phyloP scores from a whole-genome alignment of 2,113 vertebrate species.

The Charina bottae region DNA sequence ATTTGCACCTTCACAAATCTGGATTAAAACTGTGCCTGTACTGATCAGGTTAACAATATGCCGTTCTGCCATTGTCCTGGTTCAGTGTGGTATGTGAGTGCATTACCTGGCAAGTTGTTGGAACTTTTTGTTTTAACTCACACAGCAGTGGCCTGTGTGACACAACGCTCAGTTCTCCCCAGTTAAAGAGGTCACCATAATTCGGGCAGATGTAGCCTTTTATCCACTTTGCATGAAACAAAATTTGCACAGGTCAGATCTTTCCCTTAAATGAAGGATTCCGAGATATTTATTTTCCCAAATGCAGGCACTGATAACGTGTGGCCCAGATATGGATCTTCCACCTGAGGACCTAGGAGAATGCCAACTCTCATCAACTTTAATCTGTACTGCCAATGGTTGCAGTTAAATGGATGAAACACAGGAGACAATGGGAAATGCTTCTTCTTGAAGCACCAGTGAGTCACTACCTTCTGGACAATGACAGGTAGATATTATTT shows the following conservation, averaged over 20 bases:
- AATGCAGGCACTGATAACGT: neutral
- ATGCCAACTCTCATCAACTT: neutral
- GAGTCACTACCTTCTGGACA: neutral
- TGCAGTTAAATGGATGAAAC: neutral
- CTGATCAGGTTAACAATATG: neutral
- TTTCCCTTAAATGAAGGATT: neutral
- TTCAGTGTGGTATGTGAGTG: neutral
- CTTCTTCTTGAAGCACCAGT: neutral
- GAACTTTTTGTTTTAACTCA: neutral
- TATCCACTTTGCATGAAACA: neutral
- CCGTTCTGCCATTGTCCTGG: neutral
- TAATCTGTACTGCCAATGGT: neutral
- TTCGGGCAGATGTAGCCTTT: neutral
- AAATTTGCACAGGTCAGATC: neutral
- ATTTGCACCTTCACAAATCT: neutral
- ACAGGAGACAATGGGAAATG: neutral
- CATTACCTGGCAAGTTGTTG: neutral
- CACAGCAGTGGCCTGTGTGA: neutral
- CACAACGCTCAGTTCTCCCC: neutral
- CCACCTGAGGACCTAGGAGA: neutral
- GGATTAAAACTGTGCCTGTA: neutral
- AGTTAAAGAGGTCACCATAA: neutral
- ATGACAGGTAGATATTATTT: neutral
- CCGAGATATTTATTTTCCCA: neutral
- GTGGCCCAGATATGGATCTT: neutral